Base-by-base conservation (phyloP, 2,113 vertebrate species). In the Ceratotherium simum region DNA sequence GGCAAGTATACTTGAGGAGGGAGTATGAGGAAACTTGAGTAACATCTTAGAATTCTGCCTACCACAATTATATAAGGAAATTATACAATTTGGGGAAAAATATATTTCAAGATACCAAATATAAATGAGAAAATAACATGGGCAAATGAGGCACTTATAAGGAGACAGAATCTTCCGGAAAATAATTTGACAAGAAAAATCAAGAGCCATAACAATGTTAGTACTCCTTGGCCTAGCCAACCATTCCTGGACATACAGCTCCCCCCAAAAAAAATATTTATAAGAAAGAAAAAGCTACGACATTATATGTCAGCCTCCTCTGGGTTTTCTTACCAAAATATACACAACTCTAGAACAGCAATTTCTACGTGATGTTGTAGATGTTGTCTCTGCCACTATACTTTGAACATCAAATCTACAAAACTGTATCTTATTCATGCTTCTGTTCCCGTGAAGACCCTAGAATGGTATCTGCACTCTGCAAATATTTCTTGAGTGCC, bases 171-270 rank as follows among this genome's bases (percentile, higher is more conserved):
- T 92, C 17, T 88, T 76, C 36, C 51, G 9, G 33, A 72, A 97
- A 97, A 88, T 75, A 91, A 70, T 76, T 86, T 60, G 29, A 58
- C 21, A 91, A 88, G 54, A 84, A 78, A 94, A 94, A 82, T 64
- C 20, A 82, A 87, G n/a, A 46, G 5, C 12, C 48, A 94, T 12
- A 88, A 84, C 67, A 29, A 69, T 62, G 33, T 85, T 36, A 86
- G 31, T 23, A 39, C 0, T 86, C 46, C 56, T 65, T 48, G 20
- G 54, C 6, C 12, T 56, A 90, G 14, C 8, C 46, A 67, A 88
- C 33, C n/a, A 51, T 51, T 84, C 39, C 88, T 94, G 29, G 29
- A 94, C 91, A 83, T 42, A 93, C 1, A 56, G 36, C 25, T 0
- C 20, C 25, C 8, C 14, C 1, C 0, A 4, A 58, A 27, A 51